phyloP scores from a whole-genome alignment of 2,113 vertebrate genomes.

The Nothoprocta pentlandii region DNA sequence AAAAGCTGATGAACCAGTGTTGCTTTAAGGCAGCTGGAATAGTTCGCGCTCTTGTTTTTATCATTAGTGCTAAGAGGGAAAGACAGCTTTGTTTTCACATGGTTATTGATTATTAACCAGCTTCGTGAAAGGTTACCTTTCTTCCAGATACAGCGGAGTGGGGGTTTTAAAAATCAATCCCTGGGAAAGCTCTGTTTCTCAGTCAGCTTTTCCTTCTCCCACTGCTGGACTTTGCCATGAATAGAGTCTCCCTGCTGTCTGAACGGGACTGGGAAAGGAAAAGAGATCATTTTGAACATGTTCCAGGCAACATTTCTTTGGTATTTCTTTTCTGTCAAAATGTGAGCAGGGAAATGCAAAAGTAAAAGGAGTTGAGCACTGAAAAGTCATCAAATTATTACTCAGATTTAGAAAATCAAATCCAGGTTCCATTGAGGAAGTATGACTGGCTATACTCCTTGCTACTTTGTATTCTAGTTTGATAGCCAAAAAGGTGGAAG shows the following conservation, averaged over 20 bases:
- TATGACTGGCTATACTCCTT: background rate
- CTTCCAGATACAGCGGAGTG: constrained; percentile 54
- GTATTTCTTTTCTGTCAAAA: background rate
- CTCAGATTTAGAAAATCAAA: background rate
- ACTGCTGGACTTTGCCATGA: background rate
- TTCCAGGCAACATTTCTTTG: background rate
- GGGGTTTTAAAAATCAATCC: constrained; percentile 75
- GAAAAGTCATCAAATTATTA: background rate
- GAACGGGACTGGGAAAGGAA: background rate
- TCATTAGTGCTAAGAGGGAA: constrained; percentile 41
- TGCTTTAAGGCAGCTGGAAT: constrained; percentile 47
- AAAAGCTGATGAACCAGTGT: constrained; percentile 13
- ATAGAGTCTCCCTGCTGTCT: background rate
- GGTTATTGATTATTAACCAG: constrained; percentile 84
- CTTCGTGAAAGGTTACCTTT: constrained; percentile 75
- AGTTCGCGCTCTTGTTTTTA: constrained; percentile 61
- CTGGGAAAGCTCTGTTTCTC: constrained; percentile 67
- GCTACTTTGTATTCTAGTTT: background rate
- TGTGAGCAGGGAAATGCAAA: background rate
- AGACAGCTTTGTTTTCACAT: constrained; percentile 79
- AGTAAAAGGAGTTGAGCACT: background rate
- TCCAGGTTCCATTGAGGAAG: background rate
- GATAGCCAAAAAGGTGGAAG: background rate
- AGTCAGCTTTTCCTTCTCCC: constrained; percentile 23
- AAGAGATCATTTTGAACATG: background rate